Conservation (phyloP, 2,113 vertebrate species). For the Menidia beryllina region DNA sequence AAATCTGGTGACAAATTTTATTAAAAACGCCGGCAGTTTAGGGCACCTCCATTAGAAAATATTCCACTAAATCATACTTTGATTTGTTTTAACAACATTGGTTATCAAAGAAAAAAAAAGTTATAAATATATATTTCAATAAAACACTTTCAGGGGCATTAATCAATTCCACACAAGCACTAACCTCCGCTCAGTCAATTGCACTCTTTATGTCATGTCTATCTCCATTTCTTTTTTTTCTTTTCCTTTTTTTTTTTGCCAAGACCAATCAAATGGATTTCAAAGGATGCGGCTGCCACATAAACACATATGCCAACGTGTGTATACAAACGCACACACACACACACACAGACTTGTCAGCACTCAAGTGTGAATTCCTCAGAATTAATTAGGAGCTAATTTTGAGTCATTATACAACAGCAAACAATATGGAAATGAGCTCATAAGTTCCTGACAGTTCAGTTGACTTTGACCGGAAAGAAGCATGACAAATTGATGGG, state of each 20-base stretch:
- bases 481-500: slow-evolving; percentile 49
- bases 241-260: slow-evolving; percentile 53
- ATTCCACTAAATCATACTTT: neutral
- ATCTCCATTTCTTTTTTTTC: slow-evolving; percentile 44
- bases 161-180: slow-evolving; percentile 17
- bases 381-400: slow-evolving; percentile 82
- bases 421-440: slow-evolving; percentile 81
- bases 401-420: slow-evolving; percentile 79
- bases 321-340: slow-evolving; percentile 48
- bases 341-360: slow-evolving; percentile 58
- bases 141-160: neutral
- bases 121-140: neutral
- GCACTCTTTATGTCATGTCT: slow-evolving; percentile 32
- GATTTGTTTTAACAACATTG: neutral
- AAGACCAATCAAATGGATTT: slow-evolving; percentile 62
- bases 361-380: slow-evolving; percentile 77
- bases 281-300: slow-evolving; percentile 17
- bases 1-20: slow-evolving; percentile 4
- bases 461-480: slow-evolving; percentile 67
- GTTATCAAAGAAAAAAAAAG: neutral
- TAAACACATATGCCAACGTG: slow-evolving; percentile 28
- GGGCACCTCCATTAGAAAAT: neutral
- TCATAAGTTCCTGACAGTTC: slow-evolving; percentile 69
- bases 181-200: slow-evolving; percentile 39
- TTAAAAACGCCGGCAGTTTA: neutral